These are phyloP conservation scores for Halcyon badia DNA, from an alignment of 2,797 vertebrate genomes.

Conservation along the genomic window DNA sequence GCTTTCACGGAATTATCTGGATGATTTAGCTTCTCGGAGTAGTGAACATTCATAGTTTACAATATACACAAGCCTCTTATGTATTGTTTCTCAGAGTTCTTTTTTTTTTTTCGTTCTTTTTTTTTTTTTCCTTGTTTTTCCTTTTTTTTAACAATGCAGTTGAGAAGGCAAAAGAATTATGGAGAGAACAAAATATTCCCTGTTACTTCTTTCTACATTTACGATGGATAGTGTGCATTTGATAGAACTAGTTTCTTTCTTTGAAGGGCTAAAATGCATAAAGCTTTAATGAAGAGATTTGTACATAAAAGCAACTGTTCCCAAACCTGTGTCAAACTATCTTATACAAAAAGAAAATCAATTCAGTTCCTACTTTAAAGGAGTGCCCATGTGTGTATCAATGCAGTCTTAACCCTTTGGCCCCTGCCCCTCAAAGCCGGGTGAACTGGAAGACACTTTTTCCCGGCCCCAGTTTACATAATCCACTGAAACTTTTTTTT, in stretches of 20 bases:
- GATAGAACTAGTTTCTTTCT: conserved; percentile 81
- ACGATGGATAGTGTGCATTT: conserved; percentile 78
- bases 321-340: conserved; percentile 80
- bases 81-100: conserved; percentile 73
- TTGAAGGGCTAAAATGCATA: conserved; percentile 84
- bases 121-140: conserved; percentile 1
- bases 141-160: conserved; percentile 76
- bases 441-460: conserved; percentile 80
- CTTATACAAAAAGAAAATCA: conserved; percentile 80
- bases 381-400: conserved; percentile 78
- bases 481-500: conserved; percentile 73
- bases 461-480: conserved; percentile 75
- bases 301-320: conserved; percentile 84
- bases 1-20: conserved; percentile 75
- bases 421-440: conserved; percentile 69
- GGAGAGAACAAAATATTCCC: conserved; percentile 77
- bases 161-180: conserved; percentile 83
- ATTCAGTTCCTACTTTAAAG: conserved; percentile 73
- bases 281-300: conserved; percentile 81
- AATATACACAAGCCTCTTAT: conserved; percentile 84
- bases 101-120: not conserved
- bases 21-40: conserved; percentile 78
- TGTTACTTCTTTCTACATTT: conserved; percentile 79
- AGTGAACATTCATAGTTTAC: conserved; percentile 84
- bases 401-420: conserved; percentile 74